These are phyloP conservation scores for Caenorhabditis sp. DNA, from an alignment of 2,888 invertebrate species.

Conservation along the genomic window DNA sequence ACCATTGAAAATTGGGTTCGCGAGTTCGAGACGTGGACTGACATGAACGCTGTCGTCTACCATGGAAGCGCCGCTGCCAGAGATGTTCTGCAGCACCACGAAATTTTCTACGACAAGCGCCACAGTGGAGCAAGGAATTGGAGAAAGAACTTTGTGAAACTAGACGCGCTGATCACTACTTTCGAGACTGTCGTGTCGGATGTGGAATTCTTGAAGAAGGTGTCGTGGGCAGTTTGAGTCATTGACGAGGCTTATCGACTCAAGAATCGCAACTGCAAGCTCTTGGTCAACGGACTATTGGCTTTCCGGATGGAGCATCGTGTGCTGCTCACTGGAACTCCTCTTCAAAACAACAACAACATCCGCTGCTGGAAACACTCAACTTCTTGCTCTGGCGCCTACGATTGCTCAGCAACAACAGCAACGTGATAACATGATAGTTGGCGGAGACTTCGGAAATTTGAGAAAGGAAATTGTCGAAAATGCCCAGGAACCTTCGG, in stretches of 20 bases:
- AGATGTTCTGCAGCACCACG: too few species aligned
- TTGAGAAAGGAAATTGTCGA: neutral
- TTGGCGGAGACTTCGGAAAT: too few species aligned
- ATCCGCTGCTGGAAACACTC: slow-evolving; percentile 49
- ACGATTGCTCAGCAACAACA: slow-evolving; percentile 25
- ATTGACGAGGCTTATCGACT: slow-evolving; percentile 99
- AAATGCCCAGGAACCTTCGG: too few species aligned
- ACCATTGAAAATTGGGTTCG: slow-evolving; percentile 88
- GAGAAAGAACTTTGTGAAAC: slow-evolving; percentile 87
- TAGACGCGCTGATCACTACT: slow-evolving; percentile 98
- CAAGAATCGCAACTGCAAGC: slow-evolving; percentile 98
- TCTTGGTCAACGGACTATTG: slow-evolving; percentile 90
- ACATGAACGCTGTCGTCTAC: too few species aligned
- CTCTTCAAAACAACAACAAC: too few species aligned
- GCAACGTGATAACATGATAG: too few species aligned
- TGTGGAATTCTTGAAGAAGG: slow-evolving; percentile 93
- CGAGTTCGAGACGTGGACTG: slow-evolving; percentile 76
- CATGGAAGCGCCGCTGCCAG: too few species aligned
- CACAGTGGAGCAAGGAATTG: slow-evolving; percentile 75
- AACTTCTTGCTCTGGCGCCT: slow-evolving; percentile 37
- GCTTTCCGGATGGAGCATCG: slow-evolving; percentile 88
- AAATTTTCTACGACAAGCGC: too few species aligned
- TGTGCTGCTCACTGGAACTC: too few species aligned
- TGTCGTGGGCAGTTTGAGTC: slow-evolving; percentile 91
- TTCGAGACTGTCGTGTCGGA: slow-evolving; percentile 99